Evolutionary conservation across 2,113 vertebrate species (phyloP).

Genomic region (Tachysurus vachellii): DNA sequence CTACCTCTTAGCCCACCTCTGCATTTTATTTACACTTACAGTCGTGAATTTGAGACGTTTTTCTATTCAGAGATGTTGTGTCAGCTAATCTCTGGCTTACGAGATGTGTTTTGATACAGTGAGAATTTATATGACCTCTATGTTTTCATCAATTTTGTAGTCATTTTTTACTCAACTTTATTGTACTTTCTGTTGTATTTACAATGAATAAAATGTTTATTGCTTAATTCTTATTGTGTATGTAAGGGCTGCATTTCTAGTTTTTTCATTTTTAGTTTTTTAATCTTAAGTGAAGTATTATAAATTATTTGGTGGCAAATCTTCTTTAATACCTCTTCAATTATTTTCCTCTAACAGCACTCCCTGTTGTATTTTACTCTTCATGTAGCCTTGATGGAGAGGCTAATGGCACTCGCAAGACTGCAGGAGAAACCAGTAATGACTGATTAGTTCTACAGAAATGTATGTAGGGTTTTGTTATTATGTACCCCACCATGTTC

Average conservation of each 20-base stretch:
- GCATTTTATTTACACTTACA: neutral
- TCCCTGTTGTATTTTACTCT: neutral
- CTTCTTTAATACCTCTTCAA: neutral
- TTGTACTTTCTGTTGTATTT: conserved; percentile 11
- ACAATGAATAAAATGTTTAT: conserved; percentile 4
- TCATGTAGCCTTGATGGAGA: neutral
- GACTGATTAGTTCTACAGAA: no score
- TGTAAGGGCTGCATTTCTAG: neutral
- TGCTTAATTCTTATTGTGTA: neutral
- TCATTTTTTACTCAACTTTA: conserved; percentile 20
- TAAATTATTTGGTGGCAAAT: neutral
- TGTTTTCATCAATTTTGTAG: conserved; percentile 24
- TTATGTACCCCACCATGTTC: neutral
- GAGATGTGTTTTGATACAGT: neutral
- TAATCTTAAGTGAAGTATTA: neutral
- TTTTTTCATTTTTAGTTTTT: neutral
- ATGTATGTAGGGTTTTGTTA: neutral
- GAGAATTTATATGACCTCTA: neutral
- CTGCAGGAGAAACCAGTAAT: neutral
- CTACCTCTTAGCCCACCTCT: neutral
- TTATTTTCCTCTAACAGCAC: neutral
- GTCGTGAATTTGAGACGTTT: neutral
- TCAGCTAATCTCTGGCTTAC: neutral
- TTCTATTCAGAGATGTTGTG: neutral
- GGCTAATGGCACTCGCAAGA: no score